Evolutionary conservation across 2,888 invertebrate species (phyloP), one percentile per base, ranked within the genome.

Genomic region (Drosophila mimetica): DNA sequence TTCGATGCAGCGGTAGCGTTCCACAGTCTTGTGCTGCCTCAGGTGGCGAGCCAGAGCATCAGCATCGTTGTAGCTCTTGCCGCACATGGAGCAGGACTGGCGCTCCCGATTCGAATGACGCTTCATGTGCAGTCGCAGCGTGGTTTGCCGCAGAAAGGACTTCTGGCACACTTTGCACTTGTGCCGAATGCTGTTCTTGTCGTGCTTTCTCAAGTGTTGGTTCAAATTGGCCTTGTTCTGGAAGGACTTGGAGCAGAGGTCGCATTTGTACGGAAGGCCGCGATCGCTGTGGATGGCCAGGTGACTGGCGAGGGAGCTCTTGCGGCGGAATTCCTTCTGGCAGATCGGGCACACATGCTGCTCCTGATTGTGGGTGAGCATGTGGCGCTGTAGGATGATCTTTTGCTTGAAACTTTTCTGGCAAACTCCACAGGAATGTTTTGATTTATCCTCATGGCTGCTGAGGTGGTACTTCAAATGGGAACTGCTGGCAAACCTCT

Each of bases 391-490:
- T 36, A 96, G 92, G 89, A 96, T 95, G 41, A 94, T 94, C 89
- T 93, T 93, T 76, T 95, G 95, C 34, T 93, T 93, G 90, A 96
- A 96, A 28, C 93, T 92, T 88, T 95, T 95, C 1, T 93, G 92
- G 79, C 96, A 96, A 1, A 63, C 30, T 4, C 47, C 55, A 30
- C 91, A 91, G 6, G 60, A 34, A 32, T 84, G 79, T 4, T 66
- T 63, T 0, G 47, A 22, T 8, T 34, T 60, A 13, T 48, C 53
- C 0, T 14, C 61, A 28, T 83, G 82, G 16, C 60, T 83, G 30
- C 94, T 93, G 89, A 94, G 93, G 78, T 96, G 96, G 75, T 96
- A 95, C 83, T 95, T 94, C 74, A 94, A 94, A 89, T 96, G 96
- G 0, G 95, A 94, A 58, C 94, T 94, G 5, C 94, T 93, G 2